Conservation (phyloP, 2,797 vertebrate species). For the Moxostoma hubbsi region DNA sequence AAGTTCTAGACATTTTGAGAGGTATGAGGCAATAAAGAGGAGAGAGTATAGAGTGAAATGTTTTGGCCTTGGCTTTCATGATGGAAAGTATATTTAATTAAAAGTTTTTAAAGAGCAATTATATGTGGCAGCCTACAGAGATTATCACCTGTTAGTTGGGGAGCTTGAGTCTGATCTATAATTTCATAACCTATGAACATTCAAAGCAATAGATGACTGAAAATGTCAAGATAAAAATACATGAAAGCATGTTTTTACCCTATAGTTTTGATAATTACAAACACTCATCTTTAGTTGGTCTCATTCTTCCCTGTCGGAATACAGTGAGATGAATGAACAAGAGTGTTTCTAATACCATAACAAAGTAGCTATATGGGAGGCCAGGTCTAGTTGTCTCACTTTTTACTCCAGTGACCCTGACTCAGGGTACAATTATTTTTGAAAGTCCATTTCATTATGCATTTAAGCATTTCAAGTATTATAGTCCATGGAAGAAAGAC, state of each 20-base stretch:
- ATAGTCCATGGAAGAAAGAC: too few relatives aligned
- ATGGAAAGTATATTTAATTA: constrained; percentile 43
- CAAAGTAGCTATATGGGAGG: too few relatives aligned
- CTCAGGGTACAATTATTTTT: too few relatives aligned
- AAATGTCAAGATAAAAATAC: constrained; percentile 39
- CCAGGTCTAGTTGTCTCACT: too few relatives aligned
- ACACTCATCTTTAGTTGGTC: too few relatives aligned
- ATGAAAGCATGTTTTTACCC: constrained; percentile 20
- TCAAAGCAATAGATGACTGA: constrained; percentile 29
- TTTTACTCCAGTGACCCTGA: too few relatives aligned
- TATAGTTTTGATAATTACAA: constrained; percentile 29
- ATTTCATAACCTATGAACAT: constrained; percentile 35
- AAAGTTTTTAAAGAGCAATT: constrained; percentile 29
- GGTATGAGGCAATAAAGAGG: background rate
- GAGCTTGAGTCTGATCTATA: constrained; percentile 29
- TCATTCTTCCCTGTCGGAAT: background rate
- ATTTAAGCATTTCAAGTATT: too few relatives aligned
- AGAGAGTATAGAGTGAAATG: background rate
- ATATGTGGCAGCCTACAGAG: constrained; percentile 34
- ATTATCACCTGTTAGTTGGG: constrained; percentile 21
- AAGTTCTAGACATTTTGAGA: too few relatives aligned
- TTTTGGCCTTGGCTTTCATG: constrained; percentile 8
- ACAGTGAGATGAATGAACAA: background rate
- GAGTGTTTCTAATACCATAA: background rate
- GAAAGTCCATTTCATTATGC: too few relatives aligned